Base-by-base conservation (phyloP, 2,888 invertebrate species). In the Plagodis pulveraria region DNA sequence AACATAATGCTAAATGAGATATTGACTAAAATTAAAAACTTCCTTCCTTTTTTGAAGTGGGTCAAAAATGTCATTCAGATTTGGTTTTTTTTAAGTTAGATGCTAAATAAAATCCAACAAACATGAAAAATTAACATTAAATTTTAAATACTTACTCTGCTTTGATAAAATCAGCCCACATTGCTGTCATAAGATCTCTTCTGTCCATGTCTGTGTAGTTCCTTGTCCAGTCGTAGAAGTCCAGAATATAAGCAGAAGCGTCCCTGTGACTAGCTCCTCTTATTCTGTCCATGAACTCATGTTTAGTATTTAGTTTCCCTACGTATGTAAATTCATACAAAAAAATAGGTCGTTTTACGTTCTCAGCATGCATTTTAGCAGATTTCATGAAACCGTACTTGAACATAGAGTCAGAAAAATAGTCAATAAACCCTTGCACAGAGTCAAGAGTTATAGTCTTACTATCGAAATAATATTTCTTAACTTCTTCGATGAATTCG, bases 191-290 rank as follows among this genome's bases (percentile, higher is more conserved):
- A 1, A 85, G 74, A 42, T 91, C 87, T 65, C 89, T 82, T 0
- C 77, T 85, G 60, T 88, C 81, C 62, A 91, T 68, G 67, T 91
- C 91, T 11, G 74, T 80, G 5, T 75, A 71, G 22, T 71, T 78
- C 10, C 76, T 80, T 0, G 90, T 89, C 62, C 66, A 81, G 6
- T 80, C 78, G 55, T 71, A 81, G 66, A 92, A 91, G 66, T 91
- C 91, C 50, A 91, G 63, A 11, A 91, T 65, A 50, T 91, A 91
- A 0, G 90, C 80, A 0, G 84, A 81, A 65, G 91, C 91, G 56
- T 92, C 91, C 69, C 91, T 83, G 56, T 92, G 91, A 60, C 89
- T 90, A 0, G 91, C 91, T 0, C 91, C 91, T 65, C 78, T 81
- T 32, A 91, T 69, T 62, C 60, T 81, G 22, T 90, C 86, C 84